Base-by-base conservation (phyloP, 1,140 invertebrate species). In the Solenopsis invicta region DNA sequence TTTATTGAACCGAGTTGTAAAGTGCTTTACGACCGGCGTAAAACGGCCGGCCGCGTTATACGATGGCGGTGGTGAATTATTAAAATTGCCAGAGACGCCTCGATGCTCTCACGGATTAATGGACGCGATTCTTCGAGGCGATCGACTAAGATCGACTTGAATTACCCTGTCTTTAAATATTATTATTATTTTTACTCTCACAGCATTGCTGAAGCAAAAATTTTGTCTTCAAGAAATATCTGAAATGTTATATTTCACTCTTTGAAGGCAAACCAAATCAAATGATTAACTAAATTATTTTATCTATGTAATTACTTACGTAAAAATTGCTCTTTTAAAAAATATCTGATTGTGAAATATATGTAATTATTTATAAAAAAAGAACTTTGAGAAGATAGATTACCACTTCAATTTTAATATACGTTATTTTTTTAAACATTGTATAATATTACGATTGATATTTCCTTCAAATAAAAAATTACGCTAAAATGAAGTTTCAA, bases 1-100 rank as follows among this genome's bases (percentile, higher is more conserved):
- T 94, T 93, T 93, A 93, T 92, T 89, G 86, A 86, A 69, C 29
- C 82, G 48, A 90, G 91, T 92, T 93, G 90, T 93, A 93, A 93
- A 94, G 89, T 93, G 91, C 89, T 94, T 93, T 93, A 94, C 72
- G 91, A 88, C 67, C 52, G 64, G 84, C 87, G 75, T 37, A 66
- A 86, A 89, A 91, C 89, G 86, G 87, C 86, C 87, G 80, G 71
- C 88, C 76, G 69, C 88, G 89, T 93, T 91, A 92, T 82, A 67
- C 41, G 88, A 89, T 82, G 78, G 87, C 82, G 76, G 64, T 90
- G 21, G 54, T 90, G 92, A 94, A 80, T 92, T 94, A 94, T 93
- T 93, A 93, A 91, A 81, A 94, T 93, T 89, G 90, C 86, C 67
- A 34, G 61, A 61, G 61, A 90, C 89, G 74, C 75, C 89, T 91